Conservation (phyloP, 2,797 vertebrate species). For the Sardinella longiceps region DNA sequence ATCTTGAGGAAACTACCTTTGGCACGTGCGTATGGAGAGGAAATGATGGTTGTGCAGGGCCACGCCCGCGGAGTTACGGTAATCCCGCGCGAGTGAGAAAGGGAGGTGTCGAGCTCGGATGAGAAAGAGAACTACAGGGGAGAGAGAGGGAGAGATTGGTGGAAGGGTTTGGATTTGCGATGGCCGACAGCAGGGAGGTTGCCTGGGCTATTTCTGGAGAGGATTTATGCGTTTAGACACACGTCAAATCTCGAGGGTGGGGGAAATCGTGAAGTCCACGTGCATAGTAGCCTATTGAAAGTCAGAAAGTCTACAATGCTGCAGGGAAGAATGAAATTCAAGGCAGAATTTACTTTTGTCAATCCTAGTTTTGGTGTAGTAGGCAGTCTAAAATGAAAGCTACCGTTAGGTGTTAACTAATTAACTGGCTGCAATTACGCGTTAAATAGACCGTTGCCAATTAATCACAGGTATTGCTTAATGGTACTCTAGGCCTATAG, state of each 20-base stretch:
- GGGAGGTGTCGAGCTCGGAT: conserved; percentile 19
- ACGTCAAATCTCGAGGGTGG: conserved; percentile 73
- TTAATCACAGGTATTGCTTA: neutral
- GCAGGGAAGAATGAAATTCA: neutral
- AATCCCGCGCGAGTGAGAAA: conserved; percentile 57
- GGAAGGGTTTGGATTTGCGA: conserved; percentile 70
- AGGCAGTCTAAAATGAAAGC: neutral
- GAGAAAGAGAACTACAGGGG: conserved; percentile 26
- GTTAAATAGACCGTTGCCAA: neutral
- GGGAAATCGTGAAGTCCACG: conserved; percentile 30
- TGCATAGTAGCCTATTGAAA: conserved; percentile 9
- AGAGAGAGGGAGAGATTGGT: conserved; percentile 32
- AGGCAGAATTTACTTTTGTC: neutral
- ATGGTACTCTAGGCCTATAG: neutral
- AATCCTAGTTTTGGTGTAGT: neutral
- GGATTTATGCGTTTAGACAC: conserved; percentile 79
- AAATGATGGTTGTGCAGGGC: conserved; percentile 50
- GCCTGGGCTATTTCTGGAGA: conserved; percentile 75
- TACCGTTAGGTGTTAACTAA: too few relatives aligned
- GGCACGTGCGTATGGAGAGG: neutral
- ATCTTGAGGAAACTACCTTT: neutral
- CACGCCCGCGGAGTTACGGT: conserved; percentile 49
- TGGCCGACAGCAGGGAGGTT: conserved; percentile 74
- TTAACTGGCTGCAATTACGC: too few relatives aligned
- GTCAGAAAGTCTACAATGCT: neutral